Evolutionary conservation across 2,888 invertebrate species (phyloP).

Genomic region (Fissipunctia ypsillon): DNA sequence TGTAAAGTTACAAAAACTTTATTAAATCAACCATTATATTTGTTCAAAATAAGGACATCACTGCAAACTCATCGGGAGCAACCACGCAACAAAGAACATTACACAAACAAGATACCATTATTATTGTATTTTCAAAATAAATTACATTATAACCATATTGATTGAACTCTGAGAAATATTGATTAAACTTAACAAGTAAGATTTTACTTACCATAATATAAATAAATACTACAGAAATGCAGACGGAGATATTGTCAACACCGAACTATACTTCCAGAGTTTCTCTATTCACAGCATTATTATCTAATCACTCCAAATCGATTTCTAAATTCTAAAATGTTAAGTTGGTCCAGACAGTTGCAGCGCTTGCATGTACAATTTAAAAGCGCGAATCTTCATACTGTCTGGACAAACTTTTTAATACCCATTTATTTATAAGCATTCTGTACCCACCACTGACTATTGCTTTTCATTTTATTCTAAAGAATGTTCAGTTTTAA

Average conservation of each 20-base stretch:
- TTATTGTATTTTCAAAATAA: slow-evolving; percentile 67
- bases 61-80: slow-evolving; percentile 70
- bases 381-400: slow-evolving; percentile 3
- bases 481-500: slow-evolving; percentile 16
- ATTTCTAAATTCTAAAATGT: slow-evolving; percentile 27
- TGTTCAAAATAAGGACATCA: slow-evolving; percentile 79
- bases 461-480: slow-evolving; percentile 38
- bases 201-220: slow-evolving; percentile 67
- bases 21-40: slow-evolving; percentile 77
- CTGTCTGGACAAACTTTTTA: slow-evolving; percentile 4
- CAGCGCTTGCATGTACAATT: background rate
- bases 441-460: slow-evolving; percentile 11
- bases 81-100: slow-evolving; percentile 71
- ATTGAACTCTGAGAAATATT: slow-evolving; percentile 61
- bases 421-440: slow-evolving; percentile 18
- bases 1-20: slow-evolving; percentile 71
- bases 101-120: slow-evolving; percentile 64
- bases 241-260: slow-evolving; percentile 53
- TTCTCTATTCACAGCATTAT: slow-evolving; percentile 26
- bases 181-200: slow-evolving; percentile 76
- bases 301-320: slow-evolving; percentile 31
- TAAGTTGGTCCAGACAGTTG: slow-evolving; percentile 7
- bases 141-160: slow-evolving; percentile 51
- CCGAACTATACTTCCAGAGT: slow-evolving; percentile 16
- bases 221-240: slow-evolving; percentile 66